Conservation (phyloP, 2,797 vertebrate species). For the Acanthopagrus latus region DNA sequence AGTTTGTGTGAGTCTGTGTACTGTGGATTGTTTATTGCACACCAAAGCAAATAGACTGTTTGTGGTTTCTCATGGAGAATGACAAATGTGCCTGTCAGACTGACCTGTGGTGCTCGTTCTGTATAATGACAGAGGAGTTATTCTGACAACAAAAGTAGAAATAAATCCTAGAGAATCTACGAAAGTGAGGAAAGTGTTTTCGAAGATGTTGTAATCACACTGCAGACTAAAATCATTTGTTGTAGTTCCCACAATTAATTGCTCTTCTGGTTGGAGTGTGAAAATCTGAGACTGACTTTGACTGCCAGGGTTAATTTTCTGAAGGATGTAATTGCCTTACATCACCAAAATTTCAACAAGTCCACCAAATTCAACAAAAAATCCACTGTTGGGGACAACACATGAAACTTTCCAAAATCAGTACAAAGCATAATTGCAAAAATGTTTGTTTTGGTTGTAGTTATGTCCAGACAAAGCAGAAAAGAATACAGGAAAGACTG, state of each 20-base stretch:
- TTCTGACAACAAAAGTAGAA: conserved; percentile 1
- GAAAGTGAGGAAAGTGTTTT: background rate
- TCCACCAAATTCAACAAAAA: background rate
- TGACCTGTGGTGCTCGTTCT: background rate
- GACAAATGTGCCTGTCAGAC: conserved; percentile 19
- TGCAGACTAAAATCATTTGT: background rate
- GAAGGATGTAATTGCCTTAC: background rate
- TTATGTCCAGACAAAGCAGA: background rate
- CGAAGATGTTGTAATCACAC: conserved; percentile 1
- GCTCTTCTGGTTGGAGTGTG: background rate
- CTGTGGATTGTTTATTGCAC: conserved; percentile 13
- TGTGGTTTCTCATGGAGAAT: conserved; percentile 6
- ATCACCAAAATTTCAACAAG: background rate
- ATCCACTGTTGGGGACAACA: background rate
- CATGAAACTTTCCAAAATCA: background rate
- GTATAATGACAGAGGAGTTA: conserved; percentile 1
- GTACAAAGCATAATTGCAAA: background rate
- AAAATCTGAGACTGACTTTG: conserved; percentile 7
- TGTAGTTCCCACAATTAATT: background rate
- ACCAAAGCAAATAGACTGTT: conserved; percentile 23
- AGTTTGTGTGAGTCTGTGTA: background rate
- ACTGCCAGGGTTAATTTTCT: background rate
- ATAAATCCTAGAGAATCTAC: background rate
- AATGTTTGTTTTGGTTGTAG: background rate
- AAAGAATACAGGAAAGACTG: background rate